Evolutionary conservation across 2,113 vertebrate genomes (phyloP).

Genomic region (Neodon shergylaensis): DNA sequence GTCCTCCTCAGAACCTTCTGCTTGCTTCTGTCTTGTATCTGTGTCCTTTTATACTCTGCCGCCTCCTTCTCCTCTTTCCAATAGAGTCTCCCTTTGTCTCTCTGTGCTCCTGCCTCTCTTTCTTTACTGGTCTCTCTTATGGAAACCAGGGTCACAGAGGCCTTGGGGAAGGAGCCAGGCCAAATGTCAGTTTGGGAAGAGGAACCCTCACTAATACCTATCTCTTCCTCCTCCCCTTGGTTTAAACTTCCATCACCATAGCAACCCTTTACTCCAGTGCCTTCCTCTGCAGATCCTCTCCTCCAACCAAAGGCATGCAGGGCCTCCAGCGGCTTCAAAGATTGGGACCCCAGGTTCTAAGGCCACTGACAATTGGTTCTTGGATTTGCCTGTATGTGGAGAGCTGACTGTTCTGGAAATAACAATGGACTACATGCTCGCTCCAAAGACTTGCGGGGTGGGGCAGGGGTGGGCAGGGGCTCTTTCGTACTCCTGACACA

Average conservation of each 20-base stretch:
- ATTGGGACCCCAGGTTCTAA: background rate
- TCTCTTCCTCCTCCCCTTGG: constrained; percentile 70
- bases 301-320: constrained; percentile 30
- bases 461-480: background rate
- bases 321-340: constrained; percentile 32
- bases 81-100: constrained; percentile 15
- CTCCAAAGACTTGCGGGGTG: background rate
- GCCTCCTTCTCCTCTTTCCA: background rate
- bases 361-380: background rate
- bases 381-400: background rate
- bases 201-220: background rate
- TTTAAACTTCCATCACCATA: constrained; percentile 86
- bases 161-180: background rate
- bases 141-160: background rate
- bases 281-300: constrained; percentile 47
- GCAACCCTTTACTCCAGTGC: constrained; percentile 77
- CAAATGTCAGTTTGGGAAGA: constrained; percentile 12
- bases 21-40: background rate
- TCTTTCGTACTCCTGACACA: background rate
- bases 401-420: constrained; percentile 30
- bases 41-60: background rate
- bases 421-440: background rate
- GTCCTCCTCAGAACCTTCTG: background rate
- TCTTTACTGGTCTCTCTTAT: background rate
- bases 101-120: background rate